Evolutionary conservation across 2,113 vertebrate species (phyloP), one percentile per base, ranked within the genome.

Genomic region (Sula dactylatra): DNA sequence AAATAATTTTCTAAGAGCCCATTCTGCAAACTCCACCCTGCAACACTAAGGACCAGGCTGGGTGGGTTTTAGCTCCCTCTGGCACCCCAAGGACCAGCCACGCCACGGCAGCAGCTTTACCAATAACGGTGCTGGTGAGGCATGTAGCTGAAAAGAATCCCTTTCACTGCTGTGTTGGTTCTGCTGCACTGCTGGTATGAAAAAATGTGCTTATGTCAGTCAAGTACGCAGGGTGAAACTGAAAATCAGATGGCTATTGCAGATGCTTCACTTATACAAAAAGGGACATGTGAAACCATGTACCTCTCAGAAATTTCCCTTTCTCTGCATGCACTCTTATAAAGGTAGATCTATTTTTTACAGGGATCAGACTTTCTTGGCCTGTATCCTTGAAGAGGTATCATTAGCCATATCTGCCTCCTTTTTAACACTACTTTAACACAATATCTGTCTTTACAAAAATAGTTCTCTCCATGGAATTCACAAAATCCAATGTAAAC

Each of bases 61-160:
- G 29, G 45, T 70, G 54, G 38, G 56, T 90, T 91, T 59, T 52
- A 89, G 52, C 17, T 19, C n/a, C 17, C 14, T 59, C 77, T 59
- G 26, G 4, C 26, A 78, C 3, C 40, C 36, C 13, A 5, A 83
- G 61, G 44, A 88, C 14, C 2, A 0, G 61, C 61, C 31, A 29
- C 0, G 14, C 64, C 6, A 0, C 4, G 6, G 67, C 10, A 2
- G 76, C 44, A 94, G 29, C 91, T 49, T 25, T 6, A 5, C 34
- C 3, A 17, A 71, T 86, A 83, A 67, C 1, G 0, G 49, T 70
- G 94, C 72, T 3, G 2, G 50, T 44, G 92, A 97, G 74, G 95
- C 88, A 8, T 95, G 93, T 97, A 96, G 95, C 93, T 94, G 96
- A 95, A 97, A 97, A 97, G 95, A 97, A 97, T 97, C 90, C 83